phyloP scores from a whole-genome alignment of 2,113 vertebrate species.

The Clinocottus analis region DNA sequence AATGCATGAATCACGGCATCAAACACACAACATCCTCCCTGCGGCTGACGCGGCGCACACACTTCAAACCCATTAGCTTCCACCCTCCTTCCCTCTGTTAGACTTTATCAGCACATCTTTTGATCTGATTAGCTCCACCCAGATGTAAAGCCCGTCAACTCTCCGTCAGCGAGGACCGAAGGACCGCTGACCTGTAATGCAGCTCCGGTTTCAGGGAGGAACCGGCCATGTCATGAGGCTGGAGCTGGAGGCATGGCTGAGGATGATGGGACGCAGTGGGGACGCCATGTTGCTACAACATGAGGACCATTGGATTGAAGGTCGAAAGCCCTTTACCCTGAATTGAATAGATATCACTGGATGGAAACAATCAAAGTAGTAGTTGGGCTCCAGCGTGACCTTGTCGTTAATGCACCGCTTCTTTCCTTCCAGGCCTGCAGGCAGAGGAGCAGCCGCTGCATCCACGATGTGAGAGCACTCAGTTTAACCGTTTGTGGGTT shows the following conservation, averaged over 20 bases:
- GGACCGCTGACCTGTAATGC: neutral
- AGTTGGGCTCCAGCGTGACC: conserved; percentile 7
- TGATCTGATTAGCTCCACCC: conserved; percentile 44
- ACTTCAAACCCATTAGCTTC: conserved; percentile 39
- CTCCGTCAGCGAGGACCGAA: neutral
- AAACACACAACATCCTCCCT: conserved; percentile 2
- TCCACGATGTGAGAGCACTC: neutral
- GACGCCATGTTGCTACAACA: conserved; percentile 10
- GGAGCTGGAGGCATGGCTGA: neutral
- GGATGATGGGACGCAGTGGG: neutral
- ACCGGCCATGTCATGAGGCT: conserved; percentile 24
- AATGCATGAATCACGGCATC: conserved; percentile 31
- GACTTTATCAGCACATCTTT: conserved; percentile 53
- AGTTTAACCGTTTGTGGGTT: neutral
- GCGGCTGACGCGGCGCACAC: neutral
- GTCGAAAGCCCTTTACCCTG: neutral
- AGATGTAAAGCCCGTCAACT: conserved; percentile 11
- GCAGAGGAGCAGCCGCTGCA: neutral
- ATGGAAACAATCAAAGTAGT: neutral
- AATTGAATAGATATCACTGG: neutral
- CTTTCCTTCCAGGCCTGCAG: conserved; percentile 1
- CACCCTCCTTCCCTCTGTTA: conserved; percentile 13
- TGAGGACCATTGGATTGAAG: neutral
- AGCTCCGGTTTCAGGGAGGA: conserved; percentile 27
- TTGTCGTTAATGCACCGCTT: neutral